Conservation (phyloP, 2,797 vertebrate genomes). For the Sebastolobus alascanus region DNA sequence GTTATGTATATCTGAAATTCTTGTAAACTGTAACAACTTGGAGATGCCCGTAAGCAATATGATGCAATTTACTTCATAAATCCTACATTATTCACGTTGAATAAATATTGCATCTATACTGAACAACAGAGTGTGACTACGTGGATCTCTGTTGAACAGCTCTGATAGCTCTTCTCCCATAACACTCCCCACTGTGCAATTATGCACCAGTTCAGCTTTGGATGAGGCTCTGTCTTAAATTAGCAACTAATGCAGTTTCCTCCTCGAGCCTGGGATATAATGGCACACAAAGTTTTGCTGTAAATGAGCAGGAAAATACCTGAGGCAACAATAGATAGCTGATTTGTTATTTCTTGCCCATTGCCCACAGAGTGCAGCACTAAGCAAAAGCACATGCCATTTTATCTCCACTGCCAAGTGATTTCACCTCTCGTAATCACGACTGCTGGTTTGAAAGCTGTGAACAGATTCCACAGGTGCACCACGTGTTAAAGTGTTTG, state of each 20-base stretch:
- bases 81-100: background rate
- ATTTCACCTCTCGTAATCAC: constrained; percentile 41
- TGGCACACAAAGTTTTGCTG: constrained; percentile 28
- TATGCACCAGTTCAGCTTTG: constrained; percentile 53
- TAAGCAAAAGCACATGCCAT: constrained; percentile 37
- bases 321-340: constrained; percentile 41
- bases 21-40: no score
- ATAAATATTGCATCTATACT: background rate
- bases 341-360: constrained; percentile 50
- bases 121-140: background rate
- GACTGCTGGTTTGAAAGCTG: constrained; percentile 30
- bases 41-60: background rate
- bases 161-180: constrained; percentile 26
- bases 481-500: constrained; percentile 38
- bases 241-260: constrained; percentile 39
- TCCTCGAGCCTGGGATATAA: constrained; percentile 19
- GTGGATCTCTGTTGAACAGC: constrained; percentile 1
- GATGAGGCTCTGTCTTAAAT: constrained; percentile 58
- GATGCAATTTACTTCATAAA: background rate
- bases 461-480: constrained; percentile 57
- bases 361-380: constrained; percentile 30
- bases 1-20: no score
- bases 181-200: constrained; percentile 57
- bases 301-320: constrained; percentile 52
- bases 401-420: constrained; percentile 28